Percentiles rank a stretch among this genome's conserved stretches.
These are phyloP conservation scores for Strigamia crassipes DNA, from an alignment of 2,888 invertebrate species.

Conservation along the genomic window DNA sequence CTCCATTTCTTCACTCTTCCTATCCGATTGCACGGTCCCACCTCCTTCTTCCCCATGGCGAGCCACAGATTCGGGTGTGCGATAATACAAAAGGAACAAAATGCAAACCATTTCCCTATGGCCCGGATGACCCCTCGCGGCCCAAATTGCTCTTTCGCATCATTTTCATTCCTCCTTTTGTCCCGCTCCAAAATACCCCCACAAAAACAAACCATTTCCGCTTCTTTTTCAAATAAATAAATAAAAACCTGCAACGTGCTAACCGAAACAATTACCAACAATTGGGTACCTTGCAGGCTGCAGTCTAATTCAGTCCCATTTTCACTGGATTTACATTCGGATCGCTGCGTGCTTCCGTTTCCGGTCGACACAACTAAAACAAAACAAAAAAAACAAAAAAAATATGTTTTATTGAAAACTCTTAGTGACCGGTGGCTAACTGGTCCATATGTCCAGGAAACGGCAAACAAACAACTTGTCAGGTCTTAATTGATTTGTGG, in stretches of 20 bases:
- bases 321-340: too few species aligned
- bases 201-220: too few species aligned
- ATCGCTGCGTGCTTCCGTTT: too few species aligned
- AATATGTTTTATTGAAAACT: background rate
- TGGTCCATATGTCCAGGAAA: slow-evolving; percentile 25
- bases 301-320: too few species aligned
- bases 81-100: background rate
- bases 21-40: background rate
- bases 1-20: background rate
- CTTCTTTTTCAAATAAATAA: too few species aligned
- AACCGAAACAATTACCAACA: too few species aligned
- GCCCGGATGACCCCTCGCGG: background rate
- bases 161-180: background rate
- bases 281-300: too few species aligned
- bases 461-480: slow-evolving; percentile 45
- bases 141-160: background rate
- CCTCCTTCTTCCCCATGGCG: background rate
- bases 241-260: too few species aligned
- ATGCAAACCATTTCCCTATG: background rate
- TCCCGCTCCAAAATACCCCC: background rate
- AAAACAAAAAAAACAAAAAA: background rate
- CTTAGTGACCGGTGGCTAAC: background rate
- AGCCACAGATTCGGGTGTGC: slow-evolving; percentile 4
- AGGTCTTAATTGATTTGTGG: slow-evolving; percentile 46
- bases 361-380: too few species aligned